phyloP scores from a whole-genome alignment of 2,113 vertebrate species.

The Mus pahari region DNA sequence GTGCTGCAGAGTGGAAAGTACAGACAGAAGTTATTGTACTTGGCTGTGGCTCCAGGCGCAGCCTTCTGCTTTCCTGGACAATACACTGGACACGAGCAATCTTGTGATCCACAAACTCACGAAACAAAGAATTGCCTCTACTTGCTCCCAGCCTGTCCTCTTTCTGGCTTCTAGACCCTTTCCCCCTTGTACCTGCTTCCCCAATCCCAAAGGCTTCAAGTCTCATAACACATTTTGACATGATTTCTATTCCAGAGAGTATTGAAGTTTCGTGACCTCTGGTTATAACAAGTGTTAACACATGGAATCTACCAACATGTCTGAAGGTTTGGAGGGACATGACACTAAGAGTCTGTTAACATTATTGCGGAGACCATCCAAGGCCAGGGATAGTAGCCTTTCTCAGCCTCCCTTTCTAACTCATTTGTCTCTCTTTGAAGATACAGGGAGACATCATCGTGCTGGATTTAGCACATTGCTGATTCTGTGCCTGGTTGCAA shows the following conservation, averaged over 20 bases:
- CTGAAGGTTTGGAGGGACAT: conserved; percentile 1
- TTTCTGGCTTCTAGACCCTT: neutral
- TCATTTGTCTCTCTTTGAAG: neutral
- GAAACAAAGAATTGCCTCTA: neutral
- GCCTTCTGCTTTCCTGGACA: neutral
- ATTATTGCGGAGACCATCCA: neutral
- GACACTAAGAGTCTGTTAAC: neutral
- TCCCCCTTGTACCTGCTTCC: no score
- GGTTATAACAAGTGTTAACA: neutral
- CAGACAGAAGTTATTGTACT: neutral
- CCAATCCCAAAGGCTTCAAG: neutral
- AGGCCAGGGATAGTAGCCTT: neutral
- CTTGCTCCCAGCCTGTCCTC: neutral
- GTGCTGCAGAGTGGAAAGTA: neutral
- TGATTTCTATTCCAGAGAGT: neutral
- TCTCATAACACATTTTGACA: neutral
- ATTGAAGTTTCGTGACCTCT: neutral
- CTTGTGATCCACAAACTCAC: neutral
- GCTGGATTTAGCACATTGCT: neutral
- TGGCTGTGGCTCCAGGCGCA: neutral
- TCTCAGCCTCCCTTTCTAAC: neutral
- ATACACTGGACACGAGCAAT: neutral
- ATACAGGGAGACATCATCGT: neutral
- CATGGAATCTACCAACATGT: neutral
- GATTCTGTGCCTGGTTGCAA: neutral